phyloP scores from a whole-genome alignment of 2,797 vertebrate genomes.

The Anomalospiza imberbis region DNA sequence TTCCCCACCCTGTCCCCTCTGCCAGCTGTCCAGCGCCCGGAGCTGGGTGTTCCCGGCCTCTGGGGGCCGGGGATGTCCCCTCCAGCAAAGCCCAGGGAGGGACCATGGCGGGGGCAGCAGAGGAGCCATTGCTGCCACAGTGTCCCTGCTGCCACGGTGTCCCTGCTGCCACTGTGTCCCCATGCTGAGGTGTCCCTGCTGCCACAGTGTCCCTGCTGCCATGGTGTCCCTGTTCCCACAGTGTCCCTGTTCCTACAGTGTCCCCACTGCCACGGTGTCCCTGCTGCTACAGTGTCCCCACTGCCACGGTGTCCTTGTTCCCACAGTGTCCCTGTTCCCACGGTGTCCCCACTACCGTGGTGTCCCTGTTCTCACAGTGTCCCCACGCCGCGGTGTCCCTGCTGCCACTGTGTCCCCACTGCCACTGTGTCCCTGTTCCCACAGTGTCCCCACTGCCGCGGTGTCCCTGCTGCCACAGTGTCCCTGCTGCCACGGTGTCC shows the following conservation, averaged over 20 bases:
- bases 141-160: background rate
- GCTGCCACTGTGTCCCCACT: background rate
- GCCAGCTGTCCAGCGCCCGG: no score
- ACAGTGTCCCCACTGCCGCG: background rate
- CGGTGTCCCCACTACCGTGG: no score
- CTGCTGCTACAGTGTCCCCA: no score
- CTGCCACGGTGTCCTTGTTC: fast-evolving
- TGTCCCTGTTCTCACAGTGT: no score
- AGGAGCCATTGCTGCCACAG: background rate
- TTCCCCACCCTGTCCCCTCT: no score
- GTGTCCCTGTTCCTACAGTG: background rate
- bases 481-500: background rate
- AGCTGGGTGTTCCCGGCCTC: background rate
- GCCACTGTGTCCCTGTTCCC: background rate
- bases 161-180: background rate
- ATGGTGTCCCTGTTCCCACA: background rate
- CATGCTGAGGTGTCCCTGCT: no score
- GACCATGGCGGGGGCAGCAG: fast-evolving
- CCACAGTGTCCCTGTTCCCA: no score
- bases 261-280: background rate
- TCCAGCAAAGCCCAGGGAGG: fast-evolving
- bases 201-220: background rate
- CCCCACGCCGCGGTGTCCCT: no score
- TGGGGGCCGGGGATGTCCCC: background rate
- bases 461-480: background rate